Evolutionary conservation across 1,140 invertebrate species (phyloP).

Genomic region (Meloidogyne exigua): DNA sequence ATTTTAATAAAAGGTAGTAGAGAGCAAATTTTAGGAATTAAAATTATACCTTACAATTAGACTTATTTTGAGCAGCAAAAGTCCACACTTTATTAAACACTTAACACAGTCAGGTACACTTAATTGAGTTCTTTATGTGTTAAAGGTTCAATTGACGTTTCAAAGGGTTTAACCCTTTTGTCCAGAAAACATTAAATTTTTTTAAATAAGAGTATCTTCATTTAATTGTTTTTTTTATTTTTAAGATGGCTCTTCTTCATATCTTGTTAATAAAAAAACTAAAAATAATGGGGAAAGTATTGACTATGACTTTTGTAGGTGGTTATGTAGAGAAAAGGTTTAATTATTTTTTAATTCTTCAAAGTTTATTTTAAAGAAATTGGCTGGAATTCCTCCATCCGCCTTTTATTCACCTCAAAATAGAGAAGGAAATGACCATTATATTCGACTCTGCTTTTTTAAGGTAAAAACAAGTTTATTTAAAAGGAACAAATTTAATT

Average conservation of each 20-base stretch:
- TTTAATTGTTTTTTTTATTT: neutral
- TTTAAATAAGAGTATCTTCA: too few relatives aligned
- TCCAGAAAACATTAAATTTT: too few relatives aligned
- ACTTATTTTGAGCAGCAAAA: too few relatives aligned
- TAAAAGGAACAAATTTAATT: too few relatives aligned
- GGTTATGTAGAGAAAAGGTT: slow-evolving; percentile 83
- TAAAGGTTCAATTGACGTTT: neutral
- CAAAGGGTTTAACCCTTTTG: too few relatives aligned
- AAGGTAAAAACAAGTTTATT: slow-evolving; percentile 71
- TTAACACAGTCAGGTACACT: too few relatives aligned
- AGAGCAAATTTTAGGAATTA: too few relatives aligned
- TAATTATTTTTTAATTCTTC: neutral
- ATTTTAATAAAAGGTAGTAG: too few relatives aligned
- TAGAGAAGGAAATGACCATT: slow-evolving; percentile 81
- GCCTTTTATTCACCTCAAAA: slow-evolving; percentile 84
- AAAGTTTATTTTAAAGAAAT: slow-evolving; percentile 67
- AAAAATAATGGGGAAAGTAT: slow-evolving; percentile 66
- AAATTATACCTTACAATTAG: too few relatives aligned
- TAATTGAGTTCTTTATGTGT: too few relatives aligned
- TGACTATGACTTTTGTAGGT: slow-evolving; percentile 90
- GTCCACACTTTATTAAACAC: too few relatives aligned
- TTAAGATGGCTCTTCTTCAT: slow-evolving; percentile 50
- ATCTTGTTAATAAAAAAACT: neutral
- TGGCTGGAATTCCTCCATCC: slow-evolving; percentile 87
- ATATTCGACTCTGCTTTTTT: slow-evolving; percentile 84